Base-by-base conservation (phyloP, 2,888 invertebrate genomes). In the Exephanes ischioxanthus region DNA sequence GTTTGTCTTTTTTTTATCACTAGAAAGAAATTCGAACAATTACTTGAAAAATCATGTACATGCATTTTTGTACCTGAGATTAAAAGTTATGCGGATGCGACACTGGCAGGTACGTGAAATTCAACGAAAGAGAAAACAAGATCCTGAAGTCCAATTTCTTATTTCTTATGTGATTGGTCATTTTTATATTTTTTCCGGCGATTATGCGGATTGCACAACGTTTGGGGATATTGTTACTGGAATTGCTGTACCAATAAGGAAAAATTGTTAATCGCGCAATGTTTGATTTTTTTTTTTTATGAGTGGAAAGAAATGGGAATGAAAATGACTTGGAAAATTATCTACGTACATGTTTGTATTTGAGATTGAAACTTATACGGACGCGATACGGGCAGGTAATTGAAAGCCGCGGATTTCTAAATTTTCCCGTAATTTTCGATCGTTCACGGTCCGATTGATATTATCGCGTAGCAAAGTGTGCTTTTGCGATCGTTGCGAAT, bases 371-470 rank as follows among this genome's bases (percentile, higher is more conserved):
- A 76, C 1, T 66, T 66, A 58, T 45, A 73, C 55, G 30, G 14
- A 51, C 11, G 22, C 45, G 37, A 37, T 53, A 53, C 58, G 26
- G 22, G 11, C 19, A 55, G 58, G 26, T 16, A 48, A 48, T 48
- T 16, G 45, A 48, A 16, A 3, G 45, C 45, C 3, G 26, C 19
- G 26, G 58, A 72, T 83, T 86, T 87, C 87, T 66, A 87, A 87
- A 78, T 86, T 89, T 88, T 88, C 79, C 83, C 81, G 88, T 82
- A 88, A 89, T 89, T 89, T 89, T 71, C 89, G 78, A 89, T 89
- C 89, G 85, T 88, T 85, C 88, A 87, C 89, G 88, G 81, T 87
- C 85, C 78, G 70, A 70, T 79, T 58, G 70, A 61, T 33, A 70
- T 79, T 61, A 61, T 19, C 53, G 78, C 58, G 78, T 61, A 61